A percentile compares a stretch with the other conserved stretches of the same genome.
Evolutionary conservation across 2,113 vertebrate species (phyloP).

Genomic region (Percopsis transmontana): DNA sequence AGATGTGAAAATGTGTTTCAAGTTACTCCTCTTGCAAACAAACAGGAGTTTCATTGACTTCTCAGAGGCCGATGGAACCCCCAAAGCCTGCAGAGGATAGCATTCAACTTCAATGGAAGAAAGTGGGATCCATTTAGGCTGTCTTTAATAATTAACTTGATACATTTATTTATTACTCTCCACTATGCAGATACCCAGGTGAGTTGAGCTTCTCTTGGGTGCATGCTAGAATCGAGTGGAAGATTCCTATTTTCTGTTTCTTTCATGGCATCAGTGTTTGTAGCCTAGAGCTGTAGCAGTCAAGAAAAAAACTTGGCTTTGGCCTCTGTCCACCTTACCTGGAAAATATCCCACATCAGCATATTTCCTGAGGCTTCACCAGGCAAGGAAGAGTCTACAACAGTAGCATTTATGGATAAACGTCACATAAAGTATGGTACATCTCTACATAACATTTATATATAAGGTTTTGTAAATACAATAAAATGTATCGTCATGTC

Average conservation of each 20-base stretch:
- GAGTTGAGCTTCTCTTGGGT: constrained; percentile 62
- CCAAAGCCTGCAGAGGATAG: constrained; percentile 57
- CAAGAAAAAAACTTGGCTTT: constrained; percentile 52
- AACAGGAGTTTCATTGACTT: constrained; percentile 59
- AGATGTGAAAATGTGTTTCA: constrained; percentile 5
- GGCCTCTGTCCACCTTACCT: constrained; percentile 74
- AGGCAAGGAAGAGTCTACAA: constrained; percentile 37
- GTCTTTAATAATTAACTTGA: constrained; percentile 76
- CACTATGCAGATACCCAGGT: constrained; percentile 66
- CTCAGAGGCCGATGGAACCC: constrained; percentile 31
- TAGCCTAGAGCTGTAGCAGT: constrained; percentile 66
- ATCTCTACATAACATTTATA: no score
- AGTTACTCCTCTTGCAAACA: constrained; percentile 39
- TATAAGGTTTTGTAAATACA: no score
- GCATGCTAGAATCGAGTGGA: constrained; percentile 46
- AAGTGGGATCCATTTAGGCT: constrained; percentile 59
- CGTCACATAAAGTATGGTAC: no score
- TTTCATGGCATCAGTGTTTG: constrained; percentile 59
- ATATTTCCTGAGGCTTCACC: constrained; percentile 57
- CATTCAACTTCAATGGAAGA: constrained; percentile 54
- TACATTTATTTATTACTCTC: constrained; percentile 71
- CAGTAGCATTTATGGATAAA: not conserved
- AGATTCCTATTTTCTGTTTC: constrained; percentile 47
- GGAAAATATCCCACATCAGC: constrained; percentile 64
- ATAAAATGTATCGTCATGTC: no score